phyloP scores from a whole-genome alignment of 2,888 invertebrate species.

The Drosophila bunnanda region DNA sequence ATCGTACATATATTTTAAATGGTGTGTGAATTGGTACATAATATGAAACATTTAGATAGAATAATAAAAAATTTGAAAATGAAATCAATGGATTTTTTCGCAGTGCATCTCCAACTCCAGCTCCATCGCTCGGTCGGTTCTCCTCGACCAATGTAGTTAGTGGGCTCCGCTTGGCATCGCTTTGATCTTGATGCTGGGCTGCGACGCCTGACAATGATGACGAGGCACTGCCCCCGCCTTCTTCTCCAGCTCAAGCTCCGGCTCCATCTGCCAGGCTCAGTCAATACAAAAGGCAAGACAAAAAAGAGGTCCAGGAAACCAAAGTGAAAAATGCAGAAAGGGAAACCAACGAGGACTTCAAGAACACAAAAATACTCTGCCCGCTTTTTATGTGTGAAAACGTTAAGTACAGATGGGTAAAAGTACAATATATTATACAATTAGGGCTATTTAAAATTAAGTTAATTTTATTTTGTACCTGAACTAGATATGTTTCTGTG shows the following conservation, averaged over 20 bases:
- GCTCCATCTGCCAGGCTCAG: constrained; percentile 43
- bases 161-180: constrained; percentile 67
- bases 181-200: constrained; percentile 79
- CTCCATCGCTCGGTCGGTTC: constrained; percentile 31
- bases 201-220: constrained; percentile 80
- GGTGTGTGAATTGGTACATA: no score
- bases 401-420: background rate
- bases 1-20: no score
- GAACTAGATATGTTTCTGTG: background rate
- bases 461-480: background rate
- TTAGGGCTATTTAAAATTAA: background rate
- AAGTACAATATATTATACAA: background rate
- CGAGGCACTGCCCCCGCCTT: constrained; percentile 61
- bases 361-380: background rate
- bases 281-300: constrained; percentile 73
- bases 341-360: constrained; percentile 1
- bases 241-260: constrained; percentile 12
- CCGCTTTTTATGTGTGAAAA: background rate
- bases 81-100: no score
- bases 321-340: constrained; percentile 27
- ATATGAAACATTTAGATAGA: no score
- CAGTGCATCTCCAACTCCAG: constrained; percentile 20
- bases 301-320: constrained; percentile 48
- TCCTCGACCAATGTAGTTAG: constrained; percentile 68
- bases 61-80: no score